phyloP scores from a whole-genome alignment of 1,140 invertebrate genomes.

The Sogatella furcifera region DNA sequence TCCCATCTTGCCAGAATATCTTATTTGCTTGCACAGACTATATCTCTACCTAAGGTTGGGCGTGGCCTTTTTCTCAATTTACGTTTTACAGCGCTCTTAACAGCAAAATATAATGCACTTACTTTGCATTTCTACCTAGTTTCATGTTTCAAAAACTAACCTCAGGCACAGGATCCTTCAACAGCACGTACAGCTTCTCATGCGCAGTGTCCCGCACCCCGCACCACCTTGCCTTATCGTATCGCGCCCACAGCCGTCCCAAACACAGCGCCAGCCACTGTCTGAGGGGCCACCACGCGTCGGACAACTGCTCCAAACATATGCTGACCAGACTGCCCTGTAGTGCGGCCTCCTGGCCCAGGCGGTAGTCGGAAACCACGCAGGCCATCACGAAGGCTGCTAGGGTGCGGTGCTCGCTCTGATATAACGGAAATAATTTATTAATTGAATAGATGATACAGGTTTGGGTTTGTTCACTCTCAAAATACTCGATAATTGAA shows the following conservation, averaged over 20 bases:
- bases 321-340: constrained; percentile 79
- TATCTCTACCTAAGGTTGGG: too few relatives aligned
- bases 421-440: constrained; percentile 26
- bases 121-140: too few relatives aligned
- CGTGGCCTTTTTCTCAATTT: too few relatives aligned
- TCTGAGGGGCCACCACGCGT: constrained; percentile 53
- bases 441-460: too few relatives aligned
- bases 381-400: constrained; percentile 86
- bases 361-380: constrained; percentile 80
- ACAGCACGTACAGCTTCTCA: constrained; percentile 77
- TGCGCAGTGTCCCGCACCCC: constrained; percentile 91
- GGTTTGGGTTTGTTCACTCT: too few relatives aligned
- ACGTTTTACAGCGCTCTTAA: too few relatives aligned
- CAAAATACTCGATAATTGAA: too few relatives aligned
- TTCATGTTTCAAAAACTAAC: too few relatives aligned
- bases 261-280: constrained; percentile 91
- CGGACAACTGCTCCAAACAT: constrained; percentile 71
- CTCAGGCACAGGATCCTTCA: constrained; percentile 75
- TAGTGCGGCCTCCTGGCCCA: constrained; percentile 77
- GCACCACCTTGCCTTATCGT: constrained; percentile 86
- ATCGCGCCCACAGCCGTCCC: constrained; percentile 88
- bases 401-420: constrained; percentile 77
- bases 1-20: too few relatives aligned
- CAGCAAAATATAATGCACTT: too few relatives aligned
- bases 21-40: too few relatives aligned